Evolutionary conservation across 2,113 vertebrate species (phyloP).

Genomic region (Engystomops pustulosus): DNA sequence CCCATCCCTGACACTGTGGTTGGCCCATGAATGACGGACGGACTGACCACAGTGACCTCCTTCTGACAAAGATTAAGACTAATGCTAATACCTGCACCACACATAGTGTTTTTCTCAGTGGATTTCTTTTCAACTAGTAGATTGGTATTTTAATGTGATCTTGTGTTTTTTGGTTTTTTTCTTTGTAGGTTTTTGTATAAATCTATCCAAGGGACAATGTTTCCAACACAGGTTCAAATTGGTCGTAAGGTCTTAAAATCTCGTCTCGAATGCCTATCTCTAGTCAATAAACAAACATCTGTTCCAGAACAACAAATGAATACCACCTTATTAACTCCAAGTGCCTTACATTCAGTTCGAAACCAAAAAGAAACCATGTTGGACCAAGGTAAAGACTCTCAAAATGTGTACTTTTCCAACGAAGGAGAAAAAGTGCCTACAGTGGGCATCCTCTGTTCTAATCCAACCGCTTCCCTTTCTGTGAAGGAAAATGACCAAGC

Average conservation of each 20-base stretch:
- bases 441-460: slow-evolving; percentile 3
- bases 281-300: slow-evolving; percentile 63
- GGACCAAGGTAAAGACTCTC: slow-evolving; percentile 50
- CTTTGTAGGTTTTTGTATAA: slow-evolving; percentile 85
- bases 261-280: slow-evolving; percentile 68
- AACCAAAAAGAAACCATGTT: slow-evolving; percentile 55
- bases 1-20: too few species aligned
- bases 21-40: too few species aligned
- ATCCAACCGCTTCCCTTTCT: slow-evolving; percentile 44
- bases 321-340: not conserved
- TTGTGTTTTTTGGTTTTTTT: slow-evolving; percentile 47
- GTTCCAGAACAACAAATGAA: not conserved
- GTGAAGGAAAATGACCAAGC: slow-evolving; percentile 53
- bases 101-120: too few species aligned
- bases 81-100: too few species aligned
- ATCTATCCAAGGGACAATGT: slow-evolving; percentile 88
- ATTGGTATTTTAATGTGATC: not conserved
- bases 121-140: not conserved
- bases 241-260: slow-evolving; percentile 84
- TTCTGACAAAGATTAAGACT: too few species aligned
- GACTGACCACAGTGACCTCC: too few species aligned
- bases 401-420: slow-evolving; percentile 57
- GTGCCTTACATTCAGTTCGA: slow-evolving; percentile 26
- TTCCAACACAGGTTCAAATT: slow-evolving; percentile 86
- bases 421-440: slow-evolving; percentile 44